These are phyloP conservation scores for Papilio polyxenes DNA, from an alignment of 1,140 invertebrate species.

Conservation along the genomic window DNA sequence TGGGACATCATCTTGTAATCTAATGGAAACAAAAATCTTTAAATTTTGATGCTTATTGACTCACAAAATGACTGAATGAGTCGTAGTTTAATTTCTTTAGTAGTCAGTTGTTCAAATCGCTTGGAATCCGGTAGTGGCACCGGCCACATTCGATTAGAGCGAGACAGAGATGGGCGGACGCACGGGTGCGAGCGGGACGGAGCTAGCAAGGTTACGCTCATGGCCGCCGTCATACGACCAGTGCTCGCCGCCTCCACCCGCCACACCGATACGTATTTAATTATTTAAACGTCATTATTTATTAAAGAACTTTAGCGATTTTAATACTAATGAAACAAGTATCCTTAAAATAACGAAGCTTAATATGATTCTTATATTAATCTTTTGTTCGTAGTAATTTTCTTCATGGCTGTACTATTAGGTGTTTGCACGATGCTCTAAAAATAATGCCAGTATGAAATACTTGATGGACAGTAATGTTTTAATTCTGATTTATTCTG, in stretches of 20 bases:
- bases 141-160: slow-evolving; percentile 51
- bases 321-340: neutral
- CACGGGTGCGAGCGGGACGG: slow-evolving; percentile 57
- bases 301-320: slow-evolving; percentile 1
- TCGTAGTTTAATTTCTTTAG: slow-evolving; percentile 37
- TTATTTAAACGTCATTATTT: slow-evolving; percentile 28
- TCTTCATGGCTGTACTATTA: slow-evolving; percentile 13
- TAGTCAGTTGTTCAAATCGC: slow-evolving; percentile 45
- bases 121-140: slow-evolving; percentile 73
- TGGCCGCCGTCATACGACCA: slow-evolving; percentile 60
- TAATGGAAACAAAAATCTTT: neutral
- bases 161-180: slow-evolving; percentile 52
- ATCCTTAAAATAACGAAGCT: neutral
- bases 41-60: neutral
- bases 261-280: slow-evolving; percentile 50
- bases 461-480: neutral
- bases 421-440: neutral
- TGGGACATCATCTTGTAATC: neutral
- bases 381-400: neutral
- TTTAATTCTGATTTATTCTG: neutral
- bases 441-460: neutral
- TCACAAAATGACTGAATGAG: slow-evolving; percentile 16
- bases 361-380: neutral
- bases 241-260: slow-evolving; percentile 47
- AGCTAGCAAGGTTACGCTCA: slow-evolving; percentile 72